Evolutionary conservation across 2,113 vertebrate species (phyloP), one percentile per base, ranked within the genome.

Genomic region (Dunckerocampus dactyliophorus): DNA sequence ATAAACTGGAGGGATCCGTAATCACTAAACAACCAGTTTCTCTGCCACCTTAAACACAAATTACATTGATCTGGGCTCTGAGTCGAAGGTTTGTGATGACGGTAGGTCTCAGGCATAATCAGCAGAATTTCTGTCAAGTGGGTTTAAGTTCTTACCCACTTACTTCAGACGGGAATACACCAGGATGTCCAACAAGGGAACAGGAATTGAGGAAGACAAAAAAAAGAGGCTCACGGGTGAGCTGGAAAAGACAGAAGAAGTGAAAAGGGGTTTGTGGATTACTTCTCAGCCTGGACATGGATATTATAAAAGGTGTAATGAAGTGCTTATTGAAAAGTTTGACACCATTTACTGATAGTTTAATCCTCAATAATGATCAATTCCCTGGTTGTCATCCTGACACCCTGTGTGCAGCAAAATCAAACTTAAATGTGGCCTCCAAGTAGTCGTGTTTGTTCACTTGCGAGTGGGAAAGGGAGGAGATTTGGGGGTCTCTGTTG

Each of bases 21-120:
- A 76, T 84, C 75, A 63, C 71, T 51, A 73, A 86, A 80, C 75
- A 72, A 81, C 80, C 67, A 72, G 75, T 80, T 87, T 67, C 74
- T 52, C 9, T 34, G 28, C 51, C 45, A 4, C 13, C 55, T 58
- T 79, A 88, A 87, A 77, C 73, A 72, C 52, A 73, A 67, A 80
- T 87, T 85, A 64, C 71, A 69, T 45, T 71, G 51, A 71, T 65
- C 47, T 53, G 14, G 47, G 69, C 52, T 71, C 54, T 71, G 19
- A 51, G 63, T 66, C 75, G 51, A 72, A 65, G 67, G 67, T 72
- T 46, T 37, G 21, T 51, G 15, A 56, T 84, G 83, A 88, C 77
- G 53, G 72, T 21, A 71, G 82, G 80, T 67, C 59, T 76, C 63
- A 61, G 64, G 46, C 67, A 62, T 43, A 77, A 80, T 71, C 62